Evolutionary conservation across 2,797 vertebrate species (phyloP), one percentile per base, ranked within the genome.

Genomic region (Anomalospiza imberbis): DNA sequence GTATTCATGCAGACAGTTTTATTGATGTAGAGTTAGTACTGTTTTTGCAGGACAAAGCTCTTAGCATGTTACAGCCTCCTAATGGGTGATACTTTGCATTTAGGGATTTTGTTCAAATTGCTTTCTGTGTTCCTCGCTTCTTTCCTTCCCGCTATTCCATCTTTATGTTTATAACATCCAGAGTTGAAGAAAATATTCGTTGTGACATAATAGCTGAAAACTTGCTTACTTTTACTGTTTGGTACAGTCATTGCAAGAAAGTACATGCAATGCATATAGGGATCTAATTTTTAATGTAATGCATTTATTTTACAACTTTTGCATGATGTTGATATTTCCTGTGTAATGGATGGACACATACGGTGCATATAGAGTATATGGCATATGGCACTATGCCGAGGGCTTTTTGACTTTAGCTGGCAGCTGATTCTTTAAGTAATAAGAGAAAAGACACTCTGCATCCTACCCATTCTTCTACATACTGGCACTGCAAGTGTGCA

Each of bases 1-100:
- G 61, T 42, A 74, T 34, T 84, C 70, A 75, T 55, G 55, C 22
- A 38, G 82, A 67, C 40, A 66, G 48, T 51, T 90, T 91, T 93
- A 90, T 17, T 70, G 40, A 61, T 60, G 26, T 38, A 44, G 67
- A 21, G 26, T 45, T 83, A 40, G 45, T 72, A 18, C 34, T 88
- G 80, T 57, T 94, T 89, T 60, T 78, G 31, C 48, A 45, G 36
- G 24, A 63, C 70, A 61, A 75, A 84, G 55, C 13, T 74, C 54
- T 71, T 78, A 32, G n/a, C 40, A 29, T 48, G 13, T 73, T 53
- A 81, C 36, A 75, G 31, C 13, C n/a, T 72, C n/a, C 25, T 74
- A 71, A 77, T 9, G 28, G 26, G 42, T 74, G 32, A 72, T 68
- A 19, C 15, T 75, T 78, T 44, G 18, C 54, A 28, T 34, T 42